Conservation (phyloP, 2,113 vertebrate genomes). For the Chlamydotis undulata region DNA sequence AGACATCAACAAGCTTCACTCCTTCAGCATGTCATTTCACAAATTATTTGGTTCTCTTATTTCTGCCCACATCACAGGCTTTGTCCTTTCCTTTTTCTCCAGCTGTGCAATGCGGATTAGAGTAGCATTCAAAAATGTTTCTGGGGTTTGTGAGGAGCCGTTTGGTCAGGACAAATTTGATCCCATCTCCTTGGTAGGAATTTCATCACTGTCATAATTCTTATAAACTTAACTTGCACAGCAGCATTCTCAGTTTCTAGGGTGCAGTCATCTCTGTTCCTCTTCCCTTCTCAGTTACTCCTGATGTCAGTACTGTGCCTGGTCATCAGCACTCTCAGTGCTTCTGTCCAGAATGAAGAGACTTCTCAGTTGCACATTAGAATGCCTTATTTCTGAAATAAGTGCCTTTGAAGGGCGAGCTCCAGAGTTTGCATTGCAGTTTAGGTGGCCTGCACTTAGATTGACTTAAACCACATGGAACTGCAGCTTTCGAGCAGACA, state of each 20-base stretch:
- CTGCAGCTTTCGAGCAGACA: neutral
- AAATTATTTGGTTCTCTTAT: neutral
- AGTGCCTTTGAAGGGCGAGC: neutral
- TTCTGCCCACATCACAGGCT: neutral
- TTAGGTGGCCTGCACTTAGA: neutral
- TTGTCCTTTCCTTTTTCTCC: neutral
- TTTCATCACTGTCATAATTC: neutral
- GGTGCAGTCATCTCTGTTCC: neutral
- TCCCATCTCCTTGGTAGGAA: neutral
- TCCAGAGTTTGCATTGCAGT: neutral
- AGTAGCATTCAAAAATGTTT: neutral
- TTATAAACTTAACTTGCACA: neutral
- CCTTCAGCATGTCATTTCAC: neutral
- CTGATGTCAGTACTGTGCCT: neutral
- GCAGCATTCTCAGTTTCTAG: neutral
- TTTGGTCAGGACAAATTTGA: neutral
- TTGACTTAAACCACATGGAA: neutral
- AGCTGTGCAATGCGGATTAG: neutral
- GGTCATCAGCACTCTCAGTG: neutral
- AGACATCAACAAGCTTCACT: constrained; percentile 24
- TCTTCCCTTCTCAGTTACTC: neutral
- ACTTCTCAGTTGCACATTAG: neutral
- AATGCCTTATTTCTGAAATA: neutral
- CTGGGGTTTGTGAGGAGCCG: neutral
- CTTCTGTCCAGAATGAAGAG: neutral